Evolutionary conservation across 2,113 vertebrate species (phyloP), one percentile per base, ranked within the genome.

Genomic region (Xiphorhynchus elegans): DNA sequence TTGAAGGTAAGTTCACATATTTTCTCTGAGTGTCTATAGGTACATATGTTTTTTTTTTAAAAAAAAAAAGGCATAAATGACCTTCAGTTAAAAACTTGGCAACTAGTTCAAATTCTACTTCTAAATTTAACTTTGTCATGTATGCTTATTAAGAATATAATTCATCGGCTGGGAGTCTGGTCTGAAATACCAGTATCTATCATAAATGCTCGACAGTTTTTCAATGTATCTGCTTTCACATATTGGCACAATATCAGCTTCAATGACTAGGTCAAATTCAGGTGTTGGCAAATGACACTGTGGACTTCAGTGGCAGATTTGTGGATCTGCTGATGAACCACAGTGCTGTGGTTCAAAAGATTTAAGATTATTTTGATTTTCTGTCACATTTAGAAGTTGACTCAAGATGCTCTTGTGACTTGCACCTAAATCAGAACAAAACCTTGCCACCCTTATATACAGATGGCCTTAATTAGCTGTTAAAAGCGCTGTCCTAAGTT

Each of bases 91-190:
- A 96, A 97, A 97, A 93, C 58, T 79, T 92, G 95, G 89, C 62
- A 68, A 94, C 73, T 80, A 59, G 76, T 97, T 97, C 75, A 95
- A 96, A 96, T 95, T 74, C 80, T 94, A 5, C 62, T 97, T 97
- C 98, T 98, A 98, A 97, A 97, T 98, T 96, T 98, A 97, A 93
- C 94, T 95, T 74, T 93, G 95, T 93, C 89, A 77, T 73, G 81
- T 82, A 87, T 81, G 91, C 94, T 93, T 96, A 96, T 97, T 97
- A 97, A 92, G 95, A 70, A 56, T 88, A 60, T 94, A 95, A 97
- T 96, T 95, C 66, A 96, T 96, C 4, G 11, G 56, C 82, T 91
- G 40, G 24, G 81, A 96, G 20, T 95, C 91, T 95, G 80, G 73
- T 77, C 89, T 97, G 84, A 96, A 94, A 95, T 81, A 59, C 25